These are phyloP conservation scores for Lutra lutra DNA, from an alignment of 2,797 vertebrate species.

Conservation along the genomic window DNA sequence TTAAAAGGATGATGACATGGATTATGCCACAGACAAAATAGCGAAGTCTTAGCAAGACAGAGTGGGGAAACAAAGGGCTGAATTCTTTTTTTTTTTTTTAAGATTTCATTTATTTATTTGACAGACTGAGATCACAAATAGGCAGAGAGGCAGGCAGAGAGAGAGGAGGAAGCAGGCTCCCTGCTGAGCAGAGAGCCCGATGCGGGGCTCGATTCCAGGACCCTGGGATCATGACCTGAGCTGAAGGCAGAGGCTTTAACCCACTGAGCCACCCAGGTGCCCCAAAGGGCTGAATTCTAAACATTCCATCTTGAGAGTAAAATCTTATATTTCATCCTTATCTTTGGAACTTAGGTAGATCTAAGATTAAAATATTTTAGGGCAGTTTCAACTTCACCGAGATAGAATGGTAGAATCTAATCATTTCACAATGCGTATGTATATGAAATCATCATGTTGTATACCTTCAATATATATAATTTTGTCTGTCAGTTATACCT, in stretches of 20 bases:
- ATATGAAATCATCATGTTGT: not conserved
- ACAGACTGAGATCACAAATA: too few relatives aligned
- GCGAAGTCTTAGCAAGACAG: not conserved
- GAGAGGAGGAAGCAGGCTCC: too few relatives aligned
- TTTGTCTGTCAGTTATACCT: not conserved
- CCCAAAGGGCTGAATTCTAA: not conserved
- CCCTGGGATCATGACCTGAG: too few relatives aligned
- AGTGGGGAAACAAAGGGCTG: not conserved
- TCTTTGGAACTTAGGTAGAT: slow-evolving; percentile 41
- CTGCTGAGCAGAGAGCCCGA: too few relatives aligned
- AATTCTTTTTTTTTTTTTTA: not conserved
- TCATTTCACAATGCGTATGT: not conserved
- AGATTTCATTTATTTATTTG: too few relatives aligned
- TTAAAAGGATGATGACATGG: slow-evolving; percentile 24
- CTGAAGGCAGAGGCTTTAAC: too few relatives aligned
- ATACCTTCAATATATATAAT: not conserved
- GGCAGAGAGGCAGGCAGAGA: too few relatives aligned
- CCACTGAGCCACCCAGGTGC: too few relatives aligned
- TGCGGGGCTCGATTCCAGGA: too few relatives aligned
- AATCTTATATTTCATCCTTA: slow-evolving; percentile 42
- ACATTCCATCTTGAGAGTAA: slow-evolving; percentile 23
- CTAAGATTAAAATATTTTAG: slow-evolving; percentile 48
- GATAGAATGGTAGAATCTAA: not conserved
- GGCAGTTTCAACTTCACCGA: slow-evolving; percentile 12
- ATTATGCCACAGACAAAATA: slow-evolving; percentile 48